phyloP scores from a whole-genome alignment of 2,113 vertebrate genomes.

The Neomonachus schauinslandi region DNA sequence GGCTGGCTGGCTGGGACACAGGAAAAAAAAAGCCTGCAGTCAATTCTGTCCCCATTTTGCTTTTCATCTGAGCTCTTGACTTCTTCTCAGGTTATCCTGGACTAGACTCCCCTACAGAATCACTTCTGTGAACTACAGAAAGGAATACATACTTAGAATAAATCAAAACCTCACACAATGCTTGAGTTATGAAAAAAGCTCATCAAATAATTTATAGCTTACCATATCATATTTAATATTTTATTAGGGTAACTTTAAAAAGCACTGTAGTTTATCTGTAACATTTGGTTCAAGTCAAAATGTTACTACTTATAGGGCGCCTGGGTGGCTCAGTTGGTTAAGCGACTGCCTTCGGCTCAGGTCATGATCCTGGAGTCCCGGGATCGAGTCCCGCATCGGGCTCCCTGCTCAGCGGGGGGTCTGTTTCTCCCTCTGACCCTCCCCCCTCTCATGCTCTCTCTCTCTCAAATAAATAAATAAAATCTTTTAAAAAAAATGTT shows the following conservation, averaged over 20 bases:
- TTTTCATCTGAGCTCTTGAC: background rate
- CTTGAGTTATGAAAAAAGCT: background rate
- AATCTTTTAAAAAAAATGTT: no score
- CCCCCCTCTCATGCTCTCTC: no score
- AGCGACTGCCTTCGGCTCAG: no score
- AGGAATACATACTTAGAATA: background rate
- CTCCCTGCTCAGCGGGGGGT: no score
- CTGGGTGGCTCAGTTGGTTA: no score
- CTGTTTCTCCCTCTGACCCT: no score
- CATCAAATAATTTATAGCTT: background rate
- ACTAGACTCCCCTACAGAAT: background rate
- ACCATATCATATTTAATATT: background rate
- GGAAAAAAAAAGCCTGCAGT: background rate
- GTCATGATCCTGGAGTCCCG: no score
- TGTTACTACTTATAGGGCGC: background rate
- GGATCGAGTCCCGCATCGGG: no score
- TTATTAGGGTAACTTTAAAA: background rate
- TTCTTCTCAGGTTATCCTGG: background rate
- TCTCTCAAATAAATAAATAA: no score
- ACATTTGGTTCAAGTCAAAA: background rate
- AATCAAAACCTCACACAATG: background rate
- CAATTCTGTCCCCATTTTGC: background rate
- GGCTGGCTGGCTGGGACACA: background rate
- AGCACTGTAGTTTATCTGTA: background rate
- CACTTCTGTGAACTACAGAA: background rate